Conservation (phyloP, 1,140 invertebrate genomes). For the Papilio dardanus region DNA sequence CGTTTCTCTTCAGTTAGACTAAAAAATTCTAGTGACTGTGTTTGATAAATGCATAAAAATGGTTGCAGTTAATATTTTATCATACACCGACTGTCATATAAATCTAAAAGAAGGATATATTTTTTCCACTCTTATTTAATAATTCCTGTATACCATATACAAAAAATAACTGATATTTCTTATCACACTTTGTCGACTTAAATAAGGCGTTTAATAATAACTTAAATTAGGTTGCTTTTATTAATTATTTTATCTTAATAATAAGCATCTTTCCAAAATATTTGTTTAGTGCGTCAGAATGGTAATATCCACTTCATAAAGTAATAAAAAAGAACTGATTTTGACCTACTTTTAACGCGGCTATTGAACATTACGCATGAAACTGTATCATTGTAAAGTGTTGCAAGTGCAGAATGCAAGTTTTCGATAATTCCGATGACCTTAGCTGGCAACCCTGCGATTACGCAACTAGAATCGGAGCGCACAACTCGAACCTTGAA, state of each 20-base stretch:
- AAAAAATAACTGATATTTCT: no score
- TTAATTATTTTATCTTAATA: no score
- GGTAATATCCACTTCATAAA: not conserved
- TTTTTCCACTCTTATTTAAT: no score
- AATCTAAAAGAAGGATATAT: no score
- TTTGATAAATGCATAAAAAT: no score
- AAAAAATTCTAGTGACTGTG: not conserved
- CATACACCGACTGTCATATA: no score
- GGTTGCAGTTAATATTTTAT: no score
- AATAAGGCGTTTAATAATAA: no score
- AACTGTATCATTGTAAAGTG: constrained; percentile 23
- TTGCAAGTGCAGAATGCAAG: constrained; percentile 34
- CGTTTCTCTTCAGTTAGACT: not conserved
- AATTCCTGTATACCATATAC: no score
- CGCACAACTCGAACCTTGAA: constrained; percentile 46
- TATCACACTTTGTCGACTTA: no score
- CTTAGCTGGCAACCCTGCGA: constrained; percentile 33
- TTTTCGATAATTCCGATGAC: constrained; percentile 32
- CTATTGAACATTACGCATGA: constrained; percentile 12
- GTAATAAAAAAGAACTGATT: not conserved
- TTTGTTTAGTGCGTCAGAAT: not conserved
- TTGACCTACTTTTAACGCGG: not conserved
- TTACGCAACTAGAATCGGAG: constrained; percentile 48
- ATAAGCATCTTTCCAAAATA: no score
- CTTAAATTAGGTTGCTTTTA: no score